Evolutionary conservation across 2,888 invertebrate species (phyloP), one percentile per base, ranked within the genome.

Genomic region (Psylliodes chrysocephalus): DNA sequence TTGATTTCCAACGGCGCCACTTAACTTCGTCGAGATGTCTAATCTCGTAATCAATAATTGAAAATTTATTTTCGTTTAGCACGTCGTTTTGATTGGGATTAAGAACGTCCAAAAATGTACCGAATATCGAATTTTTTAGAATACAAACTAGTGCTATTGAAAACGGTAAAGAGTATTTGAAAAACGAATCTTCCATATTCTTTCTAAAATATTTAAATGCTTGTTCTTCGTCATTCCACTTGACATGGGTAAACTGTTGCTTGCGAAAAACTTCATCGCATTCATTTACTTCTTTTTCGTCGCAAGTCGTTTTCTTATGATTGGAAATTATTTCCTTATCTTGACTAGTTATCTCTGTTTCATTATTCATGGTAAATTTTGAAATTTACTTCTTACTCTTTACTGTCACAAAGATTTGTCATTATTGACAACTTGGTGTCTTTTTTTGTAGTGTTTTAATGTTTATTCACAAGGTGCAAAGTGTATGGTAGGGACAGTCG

Each of bases 1-100:
- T 68, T 4, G 67, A 33, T 17, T 71, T 59, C 40, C 77, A 75
- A 1, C 64, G 42, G n/a, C 69, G 22, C 5, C 53, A 19, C 60
- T 78, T 71, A 2, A 60, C 60, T 3, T 55, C 25, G n/a, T 53
- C 66, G 18, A 74, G 73, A 6, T 68, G 56, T 42, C 72, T 71
- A 15, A 77, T 53, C 33, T 77, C 68, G 65, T 70, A 78, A 5
- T 72, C 56, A 5, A 74, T 67, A 42, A 80, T 75, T 10, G 61
- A 69, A 17, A 78, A 51, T 70, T 80, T 79, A 28, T 75, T 75
- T 12, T 72, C 68, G 47, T 79, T 78, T 2, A 75, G 46, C 15
- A 63, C 57, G 49, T 76, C 69, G n/a, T 61, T 35, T 63, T 79
- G 78, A 15, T 70, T 69, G 8, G 51, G 42, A 60, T 80, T 80